Conservation (phyloP, 2,113 vertebrate species). For the Gambusia affinis region DNA sequence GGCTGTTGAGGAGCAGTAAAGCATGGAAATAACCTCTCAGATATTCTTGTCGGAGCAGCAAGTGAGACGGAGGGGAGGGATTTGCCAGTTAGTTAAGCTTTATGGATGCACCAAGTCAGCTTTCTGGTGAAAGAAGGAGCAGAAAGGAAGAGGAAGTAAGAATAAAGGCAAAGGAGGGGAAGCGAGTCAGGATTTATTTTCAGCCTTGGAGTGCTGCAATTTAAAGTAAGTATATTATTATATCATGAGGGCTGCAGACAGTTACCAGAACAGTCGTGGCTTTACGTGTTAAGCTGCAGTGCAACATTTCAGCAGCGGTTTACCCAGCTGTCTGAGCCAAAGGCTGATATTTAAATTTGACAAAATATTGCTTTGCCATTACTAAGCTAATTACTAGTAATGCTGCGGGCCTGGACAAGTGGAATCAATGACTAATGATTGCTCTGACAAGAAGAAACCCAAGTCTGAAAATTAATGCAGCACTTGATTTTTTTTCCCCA, state of each 20-base stretch:
- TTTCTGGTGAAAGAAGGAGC: constrained; percentile 9
- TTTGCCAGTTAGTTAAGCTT: constrained; percentile 72
- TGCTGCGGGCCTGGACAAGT: constrained; percentile 7
- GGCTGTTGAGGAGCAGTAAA: constrained; percentile 49
- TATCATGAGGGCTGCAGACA: constrained; percentile 17
- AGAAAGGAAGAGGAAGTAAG: constrained; percentile 24
- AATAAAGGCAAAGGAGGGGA: constrained; percentile 42
- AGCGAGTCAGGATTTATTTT: constrained; percentile 53
- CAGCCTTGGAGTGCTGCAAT: constrained; percentile 37
- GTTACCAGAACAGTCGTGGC: background rate
- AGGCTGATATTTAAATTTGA: background rate
- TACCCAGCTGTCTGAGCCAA: too few species aligned
- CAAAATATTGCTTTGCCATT: background rate
- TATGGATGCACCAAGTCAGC: constrained; percentile 46
- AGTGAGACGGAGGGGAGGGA: constrained; percentile 24
- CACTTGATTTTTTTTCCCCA: constrained; percentile 10
- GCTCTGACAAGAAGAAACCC: constrained; percentile 14
- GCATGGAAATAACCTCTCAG: constrained; percentile 60
- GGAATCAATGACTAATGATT: constrained; percentile 18
- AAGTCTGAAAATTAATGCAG: constrained; percentile 15
- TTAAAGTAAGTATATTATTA: constrained; percentile 48
- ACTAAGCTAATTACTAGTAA: constrained; percentile 15
- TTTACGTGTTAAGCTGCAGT: background rate
- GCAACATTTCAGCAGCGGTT: constrained; percentile 18
- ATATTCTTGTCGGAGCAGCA: constrained; percentile 39